phyloP scores from a whole-genome alignment of 2,797 vertebrate genomes.

The Tachyglossus aculeatus region DNA sequence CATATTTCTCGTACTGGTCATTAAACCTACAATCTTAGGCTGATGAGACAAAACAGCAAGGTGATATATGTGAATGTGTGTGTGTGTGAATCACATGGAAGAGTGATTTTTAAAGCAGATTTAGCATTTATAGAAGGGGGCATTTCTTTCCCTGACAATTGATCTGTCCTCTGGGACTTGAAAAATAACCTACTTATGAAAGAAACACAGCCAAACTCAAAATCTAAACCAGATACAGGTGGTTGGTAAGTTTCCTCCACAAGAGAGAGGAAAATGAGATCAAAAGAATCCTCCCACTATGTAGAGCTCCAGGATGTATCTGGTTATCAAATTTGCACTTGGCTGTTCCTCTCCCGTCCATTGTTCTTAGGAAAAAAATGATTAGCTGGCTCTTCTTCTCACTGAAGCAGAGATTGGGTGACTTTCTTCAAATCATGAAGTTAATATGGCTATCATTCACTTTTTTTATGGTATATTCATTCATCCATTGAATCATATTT shows the following conservation, averaged over 20 bases:
- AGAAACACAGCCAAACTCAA: conserved; percentile 30
- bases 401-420: no score
- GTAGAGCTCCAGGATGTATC: conserved; percentile 41
- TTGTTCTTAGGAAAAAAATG: not conserved
- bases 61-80: no score
- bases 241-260: conserved; percentile 31
- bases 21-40: no score
- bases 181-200: conserved; percentile 48
- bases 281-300: conserved; percentile 60
- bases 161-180: conserved; percentile 55
- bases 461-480: no score
- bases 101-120: conserved; percentile 24
- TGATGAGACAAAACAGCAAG: no score
- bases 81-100: conserved; percentile 35
- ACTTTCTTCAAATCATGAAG: no score
- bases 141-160: conserved; percentile 29
- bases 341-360: conserved; percentile 46
- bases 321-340: conserved; percentile 56
- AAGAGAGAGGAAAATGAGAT: conserved; percentile 53
- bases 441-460: no score
- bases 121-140: conserved; percentile 4
- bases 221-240: conserved; percentile 68
- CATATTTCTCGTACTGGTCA: no score
- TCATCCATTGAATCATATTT: no score
- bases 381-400: no score